Evolutionary conservation across 2,113 vertebrate species (phyloP), one percentile per base, ranked within the genome.

Genomic region (Stictonetta naevosa): DNA sequence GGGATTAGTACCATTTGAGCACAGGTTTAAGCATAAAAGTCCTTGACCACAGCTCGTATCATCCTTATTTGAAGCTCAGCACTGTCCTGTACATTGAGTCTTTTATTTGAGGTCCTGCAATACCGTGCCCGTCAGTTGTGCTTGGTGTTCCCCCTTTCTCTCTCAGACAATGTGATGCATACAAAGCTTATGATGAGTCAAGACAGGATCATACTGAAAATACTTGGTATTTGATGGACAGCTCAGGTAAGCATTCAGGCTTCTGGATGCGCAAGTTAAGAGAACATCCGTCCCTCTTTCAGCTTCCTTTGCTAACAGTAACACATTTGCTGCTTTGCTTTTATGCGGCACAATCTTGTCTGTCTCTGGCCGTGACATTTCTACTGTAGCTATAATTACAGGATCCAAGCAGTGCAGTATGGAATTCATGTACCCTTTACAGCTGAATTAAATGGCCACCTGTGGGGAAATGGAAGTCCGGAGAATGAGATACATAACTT

Each of bases 391-490:
- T 78, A 7, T 74, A 89, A 95, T 84, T 72, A 69, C 50, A 92
- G 62, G 74, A 94, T 69, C 58, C 86, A 87, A 69, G 74, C 67
- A 68, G 58, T 73, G 86, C 81, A 74, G 31, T 42, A 46, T 76
- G 81, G 50, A 79, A 90, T 85, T 74, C 36, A 74, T 8, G 44
- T 33, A 34, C 73, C 64, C 58, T 62, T 62, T 52, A 79, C 28
- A 95, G 77, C 48, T 81, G 80, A 94, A 94, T 92, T 83, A 93
- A 94, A 94, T 48, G 81, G 40, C 36, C 59, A 77, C 46, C 88
- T 26, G 21, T 5, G 66, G 53, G n/a, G 86, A 94, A 88, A 73
- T 59, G 44, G 62, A 91, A 94, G 74, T 69, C 50, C 87, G 62
- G 67, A 88, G 11, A 73, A 77, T 3, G 13, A 90, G 20, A 19